Base-by-base conservation (phyloP, 1,140 invertebrate genomes). In the Bombus pascuorum region DNA sequence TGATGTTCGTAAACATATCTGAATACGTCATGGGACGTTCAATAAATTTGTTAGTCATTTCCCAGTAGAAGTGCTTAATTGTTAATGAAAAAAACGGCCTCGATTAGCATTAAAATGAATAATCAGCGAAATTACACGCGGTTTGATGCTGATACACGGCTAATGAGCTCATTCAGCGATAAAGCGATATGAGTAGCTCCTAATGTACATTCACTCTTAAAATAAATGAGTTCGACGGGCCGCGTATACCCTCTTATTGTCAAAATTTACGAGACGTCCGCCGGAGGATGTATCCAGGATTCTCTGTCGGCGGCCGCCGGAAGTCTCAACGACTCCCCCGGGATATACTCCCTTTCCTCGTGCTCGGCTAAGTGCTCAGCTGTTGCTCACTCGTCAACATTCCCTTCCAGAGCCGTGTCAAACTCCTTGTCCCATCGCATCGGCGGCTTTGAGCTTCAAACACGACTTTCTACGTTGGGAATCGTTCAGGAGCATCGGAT, bases 361-460 rank as follows among this genome's bases (percentile, higher is more conserved):
- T 65, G 57, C 39, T 66, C 44, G 59, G 88, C 89, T 92, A 91
- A 92, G 91, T 93, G 93, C 83, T 94, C 94, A 94, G 94, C 94
- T 94, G 94, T 94, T 92, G 86, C 86, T 34, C 80, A 65, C 89
- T 75, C 76, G 70, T 90, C 89, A 90, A 81, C 28, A 34, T 68
- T 73, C 66, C 83, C 80, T 57, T 62, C 44, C 28, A 47, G 72
- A 77, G 57, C 12, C 13, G 13, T n/a, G 65, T 76, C 79, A 62
- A 85, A 78, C 74, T 72, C 9, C 76, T 68, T 65, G 78, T 77
- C 72, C n/a, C 71, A 32, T 57, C 15, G 47, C 12, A 57, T 68
- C 73, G 83, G 77, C 86, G 47, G 42, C 81, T 47, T 73, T 75
- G 44, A 62, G 25, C 15, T 70, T 44, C 8, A 18, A 22, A 87